Conservation (phyloP, 2,888 invertebrate genomes). For the Spodoptera exigua region DNA sequence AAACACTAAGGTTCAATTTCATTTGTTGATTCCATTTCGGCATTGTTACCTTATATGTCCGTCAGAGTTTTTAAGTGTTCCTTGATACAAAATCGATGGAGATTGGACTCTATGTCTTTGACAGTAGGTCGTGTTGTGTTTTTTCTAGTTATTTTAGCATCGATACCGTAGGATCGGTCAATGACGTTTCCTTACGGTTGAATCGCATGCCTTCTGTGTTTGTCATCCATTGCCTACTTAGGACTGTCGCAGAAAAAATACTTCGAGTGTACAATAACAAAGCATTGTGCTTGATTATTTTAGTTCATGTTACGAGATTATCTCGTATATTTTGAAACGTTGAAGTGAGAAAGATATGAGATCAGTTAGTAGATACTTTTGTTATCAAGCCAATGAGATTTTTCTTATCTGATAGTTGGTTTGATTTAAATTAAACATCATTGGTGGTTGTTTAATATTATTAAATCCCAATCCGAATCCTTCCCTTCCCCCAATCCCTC, state of each 20-base stretch:
- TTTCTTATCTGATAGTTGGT: background rate
- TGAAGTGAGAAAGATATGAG: conserved; percentile 17
- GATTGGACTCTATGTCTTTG: conserved; percentile 35
- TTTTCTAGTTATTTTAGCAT: conserved; percentile 44
- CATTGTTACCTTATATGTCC: conserved; percentile 28
- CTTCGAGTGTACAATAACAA: conserved; percentile 26
- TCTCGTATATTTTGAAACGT: conserved; percentile 21
- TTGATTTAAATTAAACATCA: conserved; percentile 1
- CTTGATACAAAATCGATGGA: conserved; percentile 22
- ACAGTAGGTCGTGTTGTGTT: conserved; percentile 22
- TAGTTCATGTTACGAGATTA: conserved; percentile 19
- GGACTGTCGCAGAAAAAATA: conserved; percentile 39
- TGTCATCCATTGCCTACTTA: conserved; percentile 60
- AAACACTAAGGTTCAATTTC: conserved; percentile 26
- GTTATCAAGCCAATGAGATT: conserved; percentile 17
- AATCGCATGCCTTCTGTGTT: conserved; percentile 65
- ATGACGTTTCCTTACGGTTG: conserved; percentile 61
- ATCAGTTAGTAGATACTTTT: conserved; percentile 14
- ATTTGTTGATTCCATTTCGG: conserved; percentile 25
- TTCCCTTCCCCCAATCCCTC: too few species aligned
- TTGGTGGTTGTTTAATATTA: too few species aligned
- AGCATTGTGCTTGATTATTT: conserved; percentile 30
- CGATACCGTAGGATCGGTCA: conserved; percentile 59
- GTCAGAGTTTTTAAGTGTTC: conserved; percentile 13
- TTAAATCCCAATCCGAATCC: too few species aligned